Conservation (phyloP, 1,140 invertebrate species). For the Linepithema humile region DNA sequence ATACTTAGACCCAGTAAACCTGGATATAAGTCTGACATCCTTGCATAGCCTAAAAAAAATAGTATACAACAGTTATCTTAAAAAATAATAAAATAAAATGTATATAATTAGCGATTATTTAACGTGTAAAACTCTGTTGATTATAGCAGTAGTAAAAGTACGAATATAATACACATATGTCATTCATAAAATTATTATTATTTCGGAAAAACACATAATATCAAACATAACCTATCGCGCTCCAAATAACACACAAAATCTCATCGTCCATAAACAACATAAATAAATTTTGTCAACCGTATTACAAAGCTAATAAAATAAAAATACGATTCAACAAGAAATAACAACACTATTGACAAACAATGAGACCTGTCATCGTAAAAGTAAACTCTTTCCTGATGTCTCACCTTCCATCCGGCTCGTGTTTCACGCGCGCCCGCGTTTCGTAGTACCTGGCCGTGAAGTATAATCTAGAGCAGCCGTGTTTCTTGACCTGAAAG, state of each 20-base stretch:
- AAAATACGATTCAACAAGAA: not conserved
- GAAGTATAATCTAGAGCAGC: constrained; percentile 72
- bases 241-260: not conserved
- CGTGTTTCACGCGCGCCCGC: constrained; percentile 66
- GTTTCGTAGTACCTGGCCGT: constrained; percentile 73
- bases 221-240: constrained; percentile 10
- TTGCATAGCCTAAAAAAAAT: constrained; percentile 75
- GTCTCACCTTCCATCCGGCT: constrained; percentile 73
- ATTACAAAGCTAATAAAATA: not conserved
- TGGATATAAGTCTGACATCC: constrained; percentile 74
- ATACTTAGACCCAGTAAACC: constrained; percentile 75
- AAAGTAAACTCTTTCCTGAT: not conserved
- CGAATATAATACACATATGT: not conserved
- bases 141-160: not conserved
- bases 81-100: constrained; percentile 2
- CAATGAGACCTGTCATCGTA: not conserved
- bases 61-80: not conserved
- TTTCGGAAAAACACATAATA: not conserved
- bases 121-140: too few relatives aligned
- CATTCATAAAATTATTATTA: constrained; percentile 2
- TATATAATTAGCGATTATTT: not conserved
- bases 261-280: not conserved
- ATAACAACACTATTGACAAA: constrained; percentile 38
- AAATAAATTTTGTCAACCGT: not conserved
- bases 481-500: constrained; percentile 81